phyloP scores from a whole-genome alignment of 2,888 invertebrate species.

The Metopia argyrocephala region DNA sequence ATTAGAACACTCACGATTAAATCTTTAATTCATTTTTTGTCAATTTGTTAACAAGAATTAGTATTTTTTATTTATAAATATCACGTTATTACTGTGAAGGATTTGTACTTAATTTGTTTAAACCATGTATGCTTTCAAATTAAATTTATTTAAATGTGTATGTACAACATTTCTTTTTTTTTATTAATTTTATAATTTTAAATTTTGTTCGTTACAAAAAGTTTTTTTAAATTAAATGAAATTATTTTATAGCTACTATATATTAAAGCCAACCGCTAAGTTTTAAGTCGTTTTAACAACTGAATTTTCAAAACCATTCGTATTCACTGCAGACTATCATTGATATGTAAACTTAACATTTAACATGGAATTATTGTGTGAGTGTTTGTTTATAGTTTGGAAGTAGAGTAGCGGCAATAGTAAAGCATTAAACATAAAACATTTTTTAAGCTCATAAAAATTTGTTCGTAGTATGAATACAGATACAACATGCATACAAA shows the following conservation, averaged over 20 bases:
- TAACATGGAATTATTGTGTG: neutral
- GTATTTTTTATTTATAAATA: neutral
- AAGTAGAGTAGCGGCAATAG: constrained; percentile 18
- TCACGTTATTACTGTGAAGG: constrained; percentile 6
- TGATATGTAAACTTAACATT: constrained; percentile 39
- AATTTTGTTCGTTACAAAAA: neutral
- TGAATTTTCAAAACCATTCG: constrained; percentile 54
- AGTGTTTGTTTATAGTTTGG: constrained; percentile 9
- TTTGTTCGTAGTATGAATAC: constrained; percentile 10
- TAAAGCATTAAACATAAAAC: constrained; percentile 39
- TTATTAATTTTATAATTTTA: neutral
- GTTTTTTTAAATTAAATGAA: neutral
- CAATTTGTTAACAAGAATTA: neutral
- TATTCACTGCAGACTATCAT: constrained; percentile 35
- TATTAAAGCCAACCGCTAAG: constrained; percentile 49
- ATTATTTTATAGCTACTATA: neutral
- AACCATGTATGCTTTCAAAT: neutral
- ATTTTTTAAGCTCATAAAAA: constrained; percentile 35
- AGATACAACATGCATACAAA: neutral
- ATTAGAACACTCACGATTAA: constrained; percentile 41
- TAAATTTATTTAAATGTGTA: neutral
- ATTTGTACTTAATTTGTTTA: neutral
- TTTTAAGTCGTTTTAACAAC: constrained; percentile 58
- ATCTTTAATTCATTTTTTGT: constrained; percentile 4
- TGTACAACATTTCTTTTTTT: neutral